phyloP scores from a whole-genome alignment of 2,888 invertebrate species.

The Eumacrocentrus americanus region DNA sequence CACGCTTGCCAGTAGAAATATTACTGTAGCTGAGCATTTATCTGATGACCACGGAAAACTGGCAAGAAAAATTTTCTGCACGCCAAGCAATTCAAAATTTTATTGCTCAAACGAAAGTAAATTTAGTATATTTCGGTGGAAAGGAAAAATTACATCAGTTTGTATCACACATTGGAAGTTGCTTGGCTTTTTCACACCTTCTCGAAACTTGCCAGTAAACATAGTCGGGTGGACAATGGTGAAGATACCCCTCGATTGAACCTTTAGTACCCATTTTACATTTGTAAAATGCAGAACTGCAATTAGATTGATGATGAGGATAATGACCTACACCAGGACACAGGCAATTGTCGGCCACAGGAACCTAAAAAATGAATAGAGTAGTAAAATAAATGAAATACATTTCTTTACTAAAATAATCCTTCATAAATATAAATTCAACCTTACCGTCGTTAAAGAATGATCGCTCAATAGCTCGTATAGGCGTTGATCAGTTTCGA shows the following conservation, averaged over 20 bases:
- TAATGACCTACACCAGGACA: conserved; percentile 73
- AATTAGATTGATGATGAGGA: conserved; percentile 68
- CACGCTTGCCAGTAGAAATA: not conserved
- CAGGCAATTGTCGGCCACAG: conserved; percentile 64
- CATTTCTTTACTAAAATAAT: conserved; percentile 50
- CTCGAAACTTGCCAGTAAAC: conserved; percentile 76
- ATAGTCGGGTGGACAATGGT: conserved; percentile 75
- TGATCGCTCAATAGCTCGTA: conserved; percentile 63
- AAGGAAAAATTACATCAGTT: not conserved
- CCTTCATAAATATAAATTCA: too few species aligned
- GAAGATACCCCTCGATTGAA: conserved; percentile 69
- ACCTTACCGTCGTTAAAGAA: conserved; percentile 67
- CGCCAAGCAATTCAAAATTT: not conserved
- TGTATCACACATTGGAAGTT: conserved; percentile 65
- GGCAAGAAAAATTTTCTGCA: too few species aligned
- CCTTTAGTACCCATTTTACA: conserved; percentile 64
- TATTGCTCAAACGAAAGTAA: not conserved
- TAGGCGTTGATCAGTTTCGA: conserved; percentile 64
- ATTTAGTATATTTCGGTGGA: too few species aligned
- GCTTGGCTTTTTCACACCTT: conserved; percentile 70
- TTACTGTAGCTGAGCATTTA: not conserved
- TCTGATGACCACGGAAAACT: too few species aligned
- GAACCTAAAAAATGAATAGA: too few species aligned
- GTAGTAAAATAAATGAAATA: conserved; percentile 45
- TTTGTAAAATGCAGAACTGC: conserved; percentile 72